Evolutionary conservation across 1,140 invertebrate species (phyloP).

Genomic region (Drosophila orosa): DNA sequence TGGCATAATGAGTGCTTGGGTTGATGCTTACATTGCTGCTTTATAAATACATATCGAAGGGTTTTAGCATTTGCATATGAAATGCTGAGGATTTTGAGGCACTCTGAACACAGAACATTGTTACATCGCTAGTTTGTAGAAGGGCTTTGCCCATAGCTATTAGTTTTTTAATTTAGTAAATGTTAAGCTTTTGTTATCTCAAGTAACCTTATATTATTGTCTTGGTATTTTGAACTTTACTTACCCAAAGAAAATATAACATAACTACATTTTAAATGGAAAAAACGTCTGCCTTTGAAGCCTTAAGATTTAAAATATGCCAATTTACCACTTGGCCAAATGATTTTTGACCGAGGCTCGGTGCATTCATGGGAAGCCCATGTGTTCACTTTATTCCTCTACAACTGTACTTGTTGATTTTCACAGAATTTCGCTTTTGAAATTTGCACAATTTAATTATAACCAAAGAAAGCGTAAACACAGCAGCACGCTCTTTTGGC

Average conservation of each 20-base stretch:
- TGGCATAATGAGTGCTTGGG: conserved; percentile 51
- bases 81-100: conserved; percentile 1
- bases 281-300: not conserved
- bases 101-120: not conserved
- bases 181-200: not conserved
- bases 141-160: not conserved
- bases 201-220: not conserved
- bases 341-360: not conserved
- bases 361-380: not conserved
- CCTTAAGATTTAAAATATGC: not conserved
- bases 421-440: conserved; percentile 13
- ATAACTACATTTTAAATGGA: not conserved
- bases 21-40: not conserved
- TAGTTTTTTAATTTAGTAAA: not conserved
- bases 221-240: not conserved
- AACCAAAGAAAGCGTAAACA: conserved; percentile 27
- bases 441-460: conserved; percentile 48
- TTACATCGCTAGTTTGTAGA: not conserved
- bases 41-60: conserved; percentile 43
- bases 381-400: not conserved
- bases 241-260: not conserved
- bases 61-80: conserved; percentile 62
- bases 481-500: conserved; percentile 23
- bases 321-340: not conserved
- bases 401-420: conserved; percentile 28